Evolutionary conservation across 1,140 invertebrate species (phyloP), one percentile per base, ranked within the genome.

Genomic region (Cylas formicarius): DNA sequence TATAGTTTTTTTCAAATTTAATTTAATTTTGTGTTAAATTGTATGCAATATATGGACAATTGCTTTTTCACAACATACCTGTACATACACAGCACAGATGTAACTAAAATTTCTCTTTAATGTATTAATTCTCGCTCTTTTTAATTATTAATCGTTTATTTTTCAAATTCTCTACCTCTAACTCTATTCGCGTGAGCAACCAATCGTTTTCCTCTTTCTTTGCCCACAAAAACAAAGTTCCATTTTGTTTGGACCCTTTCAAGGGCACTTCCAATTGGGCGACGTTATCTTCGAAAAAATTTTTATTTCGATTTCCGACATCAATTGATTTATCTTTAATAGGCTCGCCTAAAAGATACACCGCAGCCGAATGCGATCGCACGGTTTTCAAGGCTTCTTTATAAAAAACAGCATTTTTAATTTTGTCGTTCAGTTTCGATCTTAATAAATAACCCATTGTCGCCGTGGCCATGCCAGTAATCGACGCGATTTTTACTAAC

Each of bases 231-330:
- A 69, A 69, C 46, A 76, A 65, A 17, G 41, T 62, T 16, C 78
- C 80, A 51, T 62, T 72, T 36, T 76, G 71, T 57, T 78, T 80
- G 9, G 71, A 58, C 2, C 79, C 80, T 37, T 61, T 68, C 5
- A 82, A 69, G 1, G 75, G 72, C 13, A 82, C 65, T 62, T 72
- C 62, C 63, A 78, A 77, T 49, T 72, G 67, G 5, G 77, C 79
- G 7, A 48, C 57, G 9, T 65, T 52, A 6, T 62, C 67, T 53
- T 76, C 67, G 44, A 68, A 70, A 46, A 55, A 71, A 60, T 80
- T 79, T 32, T 71, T 72, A 44, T 63, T 56, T 4, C 41, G 48
- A 50, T 79, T 70, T 1, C 61, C 67, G 23, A 81, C 56, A 61
- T 80, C 73, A 37, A 79, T 72, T 11, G 63, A 67, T 14, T 65